These are phyloP conservation scores for Axinella damicornis DNA, from an alignment of 37 sponge, comb jelly and placozoan genomes.

Conservation along the genomic window DNA sequence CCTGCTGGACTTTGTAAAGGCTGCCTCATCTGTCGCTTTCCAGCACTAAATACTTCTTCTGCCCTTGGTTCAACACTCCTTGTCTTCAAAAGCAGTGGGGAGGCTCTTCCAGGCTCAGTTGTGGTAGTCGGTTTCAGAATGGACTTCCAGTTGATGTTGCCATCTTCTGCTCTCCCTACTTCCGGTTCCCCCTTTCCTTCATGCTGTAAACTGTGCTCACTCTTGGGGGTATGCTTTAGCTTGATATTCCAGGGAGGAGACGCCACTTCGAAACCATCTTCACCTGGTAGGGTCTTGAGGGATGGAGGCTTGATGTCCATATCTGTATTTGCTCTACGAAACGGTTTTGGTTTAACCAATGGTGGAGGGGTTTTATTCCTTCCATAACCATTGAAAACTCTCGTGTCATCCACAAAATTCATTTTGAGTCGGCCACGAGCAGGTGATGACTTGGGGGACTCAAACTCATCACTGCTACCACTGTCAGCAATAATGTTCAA, in stretches of 20 bases:
- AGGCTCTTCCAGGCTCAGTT: neutral
- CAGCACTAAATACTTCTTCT: neutral
- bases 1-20: neutral
- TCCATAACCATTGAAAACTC: too few species aligned
- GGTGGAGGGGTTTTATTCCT: constrained; percentile 8
- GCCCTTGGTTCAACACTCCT: neutral
- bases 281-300: too few species aligned
- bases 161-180: neutral
- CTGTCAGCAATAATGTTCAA: neutral
- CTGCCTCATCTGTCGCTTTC: neutral
- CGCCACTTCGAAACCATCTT: too few species aligned
- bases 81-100: neutral
- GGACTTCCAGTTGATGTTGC: constrained; percentile 16
- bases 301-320: too few species aligned
- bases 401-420: neutral
- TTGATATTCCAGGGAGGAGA: neutral
- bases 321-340: too few species aligned
- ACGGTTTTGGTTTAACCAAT: constrained; percentile 8
- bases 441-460: neutral
- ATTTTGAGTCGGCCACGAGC: neutral
- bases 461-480: constrained; percentile 13
- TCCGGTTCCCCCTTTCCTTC: neutral
- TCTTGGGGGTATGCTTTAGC: neutral
- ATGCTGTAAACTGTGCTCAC: neutral
- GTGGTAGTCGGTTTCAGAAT: constrained; percentile 9